Base-by-base conservation (phyloP, 2,888 invertebrate genomes). In the Dynastes hyllus region DNA sequence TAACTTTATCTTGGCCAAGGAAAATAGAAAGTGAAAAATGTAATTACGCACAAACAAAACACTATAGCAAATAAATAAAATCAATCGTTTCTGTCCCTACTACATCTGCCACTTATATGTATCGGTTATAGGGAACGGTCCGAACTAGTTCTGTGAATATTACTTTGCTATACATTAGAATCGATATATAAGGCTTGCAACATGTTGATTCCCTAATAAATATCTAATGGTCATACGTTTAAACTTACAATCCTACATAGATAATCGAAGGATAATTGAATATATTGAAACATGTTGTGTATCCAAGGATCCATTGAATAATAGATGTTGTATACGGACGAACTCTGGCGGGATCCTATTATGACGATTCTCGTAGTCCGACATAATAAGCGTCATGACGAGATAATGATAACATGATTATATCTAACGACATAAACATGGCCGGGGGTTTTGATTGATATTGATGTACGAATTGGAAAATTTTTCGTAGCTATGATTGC, bases 11-110 rank as follows among this genome's bases (percentile, higher is more conserved):
- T 76, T 63, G 77, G 69, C 73, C 65, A 78, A 78, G 78, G 63
- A 71, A 65, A 78, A 73, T 78, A 65, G 73, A 78, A 78, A 78
- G 78, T 58, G 55, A n/a, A 55, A 51, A 69, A n/a, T 6, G 9
- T 50, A 67, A 16, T 16, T 67, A 45, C 66, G 9, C 6, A 58
- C 16, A 29, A 51, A 4, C 6, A 13, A 69, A 5, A 53, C 67
- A 11, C 50, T n/a, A 11, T 6, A 13, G 29, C 27, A 22, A 69
- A 45, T 50, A 69, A 51, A 45, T 50, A 50, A 69, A 69, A 51
- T 13, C 51, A 29, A 51, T 40, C 40, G 51, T 27, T 69, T 27
- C 22, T 32, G 51, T 69, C 51, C 69, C 69, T 69, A 51, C 51
- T 50, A 51, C 69, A 53, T 45, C 16, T 63, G 27, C 11, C 9